phyloP scores from a whole-genome alignment of 2,888 invertebrate species.

The Chymomyza procnemis region DNA sequence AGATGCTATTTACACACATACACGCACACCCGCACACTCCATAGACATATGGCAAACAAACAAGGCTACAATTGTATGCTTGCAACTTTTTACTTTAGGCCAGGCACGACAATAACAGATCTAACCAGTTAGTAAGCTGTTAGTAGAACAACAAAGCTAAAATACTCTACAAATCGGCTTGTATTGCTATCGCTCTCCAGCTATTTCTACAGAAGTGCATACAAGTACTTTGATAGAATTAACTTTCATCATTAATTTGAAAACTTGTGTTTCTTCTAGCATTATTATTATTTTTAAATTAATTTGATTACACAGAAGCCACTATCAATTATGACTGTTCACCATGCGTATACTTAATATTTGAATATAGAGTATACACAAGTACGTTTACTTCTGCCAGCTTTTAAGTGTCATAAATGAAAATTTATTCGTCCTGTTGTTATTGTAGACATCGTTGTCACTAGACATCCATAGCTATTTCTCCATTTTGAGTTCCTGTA shows the following conservation, averaged over 20 bases:
- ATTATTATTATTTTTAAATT: too few relatives aligned
- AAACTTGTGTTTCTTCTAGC: too few relatives aligned
- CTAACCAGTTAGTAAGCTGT: not conserved
- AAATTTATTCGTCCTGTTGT: conserved; percentile 66
- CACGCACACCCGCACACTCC: not conserved
- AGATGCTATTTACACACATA: not conserved
- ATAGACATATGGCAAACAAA: not conserved
- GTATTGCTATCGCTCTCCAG: too few relatives aligned
- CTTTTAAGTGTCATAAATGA: conserved; percentile 72
- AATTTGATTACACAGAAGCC: too few relatives aligned
- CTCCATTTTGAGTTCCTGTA: not conserved
- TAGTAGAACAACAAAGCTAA: not conserved
- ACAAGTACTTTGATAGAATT: too few relatives aligned
- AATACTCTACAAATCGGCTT: not conserved
- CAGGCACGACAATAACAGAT: not conserved
- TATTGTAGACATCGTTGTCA: not conserved
- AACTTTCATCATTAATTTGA: too few relatives aligned
- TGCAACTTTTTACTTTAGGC: not conserved
- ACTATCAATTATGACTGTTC: too few relatives aligned
- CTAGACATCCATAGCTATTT: not conserved
- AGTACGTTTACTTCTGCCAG: conserved; percentile 25
- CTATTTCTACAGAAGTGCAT: too few relatives aligned
- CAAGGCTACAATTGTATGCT: not conserved
- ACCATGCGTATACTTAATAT: not conserved
- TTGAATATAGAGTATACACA: not conserved